Conservation (phyloP, 2,797 vertebrate species). For the Sebastes kiyomatsui region DNA sequence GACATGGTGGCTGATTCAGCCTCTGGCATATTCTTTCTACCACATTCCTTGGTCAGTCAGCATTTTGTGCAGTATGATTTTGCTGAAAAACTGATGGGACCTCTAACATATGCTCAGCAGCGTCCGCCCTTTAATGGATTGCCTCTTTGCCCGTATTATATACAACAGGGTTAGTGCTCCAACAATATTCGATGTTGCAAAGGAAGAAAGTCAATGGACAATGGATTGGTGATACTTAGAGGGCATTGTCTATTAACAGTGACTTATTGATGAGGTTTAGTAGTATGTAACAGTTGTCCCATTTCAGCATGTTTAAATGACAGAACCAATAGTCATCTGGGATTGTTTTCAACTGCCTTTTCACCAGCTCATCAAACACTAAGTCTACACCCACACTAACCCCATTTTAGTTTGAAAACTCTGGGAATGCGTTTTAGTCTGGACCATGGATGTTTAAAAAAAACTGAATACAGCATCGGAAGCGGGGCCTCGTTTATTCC, state of each 20-base stretch:
- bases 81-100: not conserved
- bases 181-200: not conserved
- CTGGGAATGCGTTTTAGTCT: too few species aligned
- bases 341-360: not conserved
- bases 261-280: not conserved
- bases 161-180: not conserved
- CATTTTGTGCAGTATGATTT: conserved; percentile 5
- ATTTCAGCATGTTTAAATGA: not conserved
- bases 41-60: conserved; percentile 21
- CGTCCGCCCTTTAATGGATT: not conserved
- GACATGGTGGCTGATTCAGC: conserved; percentile 34
- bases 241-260: not conserved
- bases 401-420: not conserved
- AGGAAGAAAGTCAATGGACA: not conserved
- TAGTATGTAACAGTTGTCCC: not conserved
- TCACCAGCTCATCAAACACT: not conserved
- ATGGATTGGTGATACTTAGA: not conserved
- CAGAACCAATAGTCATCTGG: not conserved
- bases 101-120: not conserved
- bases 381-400: not conserved
- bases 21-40: conserved; percentile 1
- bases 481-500: too few species aligned
- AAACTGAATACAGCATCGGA: too few species aligned
- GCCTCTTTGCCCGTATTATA: not conserved
- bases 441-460: too few species aligned